Evolutionary conservation across 1,140 invertebrate genomes (phyloP).

Genomic region (Bombus sibiricus): DNA sequence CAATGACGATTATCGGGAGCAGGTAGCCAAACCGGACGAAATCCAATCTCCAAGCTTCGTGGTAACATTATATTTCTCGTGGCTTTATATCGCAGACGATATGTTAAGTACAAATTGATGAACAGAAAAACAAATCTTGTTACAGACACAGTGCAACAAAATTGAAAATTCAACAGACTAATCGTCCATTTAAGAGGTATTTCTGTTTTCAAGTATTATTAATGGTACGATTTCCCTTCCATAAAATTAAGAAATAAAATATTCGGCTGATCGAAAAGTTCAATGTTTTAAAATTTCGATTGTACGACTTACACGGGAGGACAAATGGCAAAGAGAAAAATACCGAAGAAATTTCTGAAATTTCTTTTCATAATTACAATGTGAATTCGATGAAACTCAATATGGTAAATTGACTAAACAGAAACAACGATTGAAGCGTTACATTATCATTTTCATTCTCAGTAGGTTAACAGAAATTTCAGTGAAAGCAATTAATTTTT

Average conservation of each 20-base stretch:
- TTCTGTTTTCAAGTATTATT: neutral
- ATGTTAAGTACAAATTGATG: neutral
- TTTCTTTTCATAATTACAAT: no score
- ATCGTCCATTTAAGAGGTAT: neutral
- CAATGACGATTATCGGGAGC: conserved; percentile 14
- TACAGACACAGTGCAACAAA: neutral
- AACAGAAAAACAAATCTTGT: neutral
- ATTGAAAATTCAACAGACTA: neutral
- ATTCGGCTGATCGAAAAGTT: neutral
- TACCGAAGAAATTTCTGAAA: no score
- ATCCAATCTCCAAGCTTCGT: neutral
- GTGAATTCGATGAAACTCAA: no score
- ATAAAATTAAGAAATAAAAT: neutral
- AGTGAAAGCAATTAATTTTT: neutral
- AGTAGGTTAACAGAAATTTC: neutral
- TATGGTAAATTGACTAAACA: no score
- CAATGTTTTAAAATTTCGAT: no score
- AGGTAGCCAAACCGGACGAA: neutral
- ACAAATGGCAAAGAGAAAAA: no score
- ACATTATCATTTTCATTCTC: neutral
- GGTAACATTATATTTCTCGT: neutral
- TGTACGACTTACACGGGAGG: no score
- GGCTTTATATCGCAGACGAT: neutral
- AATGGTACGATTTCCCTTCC: neutral
- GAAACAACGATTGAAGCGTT: neutral